Evolutionary conservation across 2,797 vertebrate genomes (phyloP).

Genomic region (Thaleichthys pacificus): DNA sequence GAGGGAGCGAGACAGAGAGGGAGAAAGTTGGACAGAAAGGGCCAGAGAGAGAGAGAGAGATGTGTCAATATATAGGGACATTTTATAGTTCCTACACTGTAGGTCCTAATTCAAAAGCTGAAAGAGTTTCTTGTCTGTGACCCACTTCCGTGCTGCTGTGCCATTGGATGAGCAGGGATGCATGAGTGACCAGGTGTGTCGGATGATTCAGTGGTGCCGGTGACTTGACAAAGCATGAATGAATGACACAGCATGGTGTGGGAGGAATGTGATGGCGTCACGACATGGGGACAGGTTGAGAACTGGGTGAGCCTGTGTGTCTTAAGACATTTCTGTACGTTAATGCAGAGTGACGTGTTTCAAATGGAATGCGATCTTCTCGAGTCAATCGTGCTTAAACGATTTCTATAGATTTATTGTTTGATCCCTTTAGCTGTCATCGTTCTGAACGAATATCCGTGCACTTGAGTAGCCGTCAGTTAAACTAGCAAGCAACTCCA

Average conservation of each 20-base stretch:
- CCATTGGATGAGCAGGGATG: slow-evolving; percentile 37
- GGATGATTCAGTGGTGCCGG: slow-evolving; percentile 11
- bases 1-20: no score
- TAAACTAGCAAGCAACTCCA: no score
- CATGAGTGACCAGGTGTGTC: slow-evolving; percentile 27
- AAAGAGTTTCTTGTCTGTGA: neutral
- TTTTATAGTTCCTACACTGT: neutral
- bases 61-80: neutral
- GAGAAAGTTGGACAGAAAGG: no score
- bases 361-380: slow-evolving; percentile 40
- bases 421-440: slow-evolving; percentile 36
- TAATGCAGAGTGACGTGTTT: slow-evolving; percentile 18
- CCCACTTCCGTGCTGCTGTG: slow-evolving; percentile 22
- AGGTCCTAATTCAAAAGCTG: neutral
- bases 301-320: no score
- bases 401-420: slow-evolving; percentile 35
- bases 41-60: neutral
- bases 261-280: neutral
- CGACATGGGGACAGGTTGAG: neutral
- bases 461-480: no score
- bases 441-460: neutral
- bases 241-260: neutral
- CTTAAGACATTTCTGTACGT: neutral
- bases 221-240: neutral
- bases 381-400: slow-evolving; percentile 22